Conservation (phyloP, 37 sponge, comb jelly and placozoan genomes). For the Halisarca cf. caerulea region DNA sequence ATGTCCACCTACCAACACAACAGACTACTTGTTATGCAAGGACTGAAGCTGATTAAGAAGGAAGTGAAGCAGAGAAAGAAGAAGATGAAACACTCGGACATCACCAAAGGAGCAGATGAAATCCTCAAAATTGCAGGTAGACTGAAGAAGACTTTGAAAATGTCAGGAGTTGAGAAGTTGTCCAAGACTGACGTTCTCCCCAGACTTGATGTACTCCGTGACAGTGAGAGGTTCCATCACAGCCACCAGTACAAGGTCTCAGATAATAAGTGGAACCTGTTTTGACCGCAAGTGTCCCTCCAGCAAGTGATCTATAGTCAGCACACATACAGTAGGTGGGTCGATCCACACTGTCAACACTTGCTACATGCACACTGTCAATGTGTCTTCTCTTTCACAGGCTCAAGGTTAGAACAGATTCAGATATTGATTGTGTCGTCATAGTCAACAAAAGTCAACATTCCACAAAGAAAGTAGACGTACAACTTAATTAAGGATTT, state of each 20-base stretch:
- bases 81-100: background rate
- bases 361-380: too few relatives aligned
- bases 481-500: too few relatives aligned
- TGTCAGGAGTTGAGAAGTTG: slow-evolving; percentile 36
- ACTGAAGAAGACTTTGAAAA: slow-evolving; percentile 20
- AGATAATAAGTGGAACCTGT: slow-evolving; percentile 61
- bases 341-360: too few relatives aligned
- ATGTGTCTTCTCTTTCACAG: too few relatives aligned
- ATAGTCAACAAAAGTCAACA: too few relatives aligned
- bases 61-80: slow-evolving; percentile 18
- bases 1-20: background rate
- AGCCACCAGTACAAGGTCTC: slow-evolving; percentile 46
- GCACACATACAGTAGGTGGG: too few relatives aligned
- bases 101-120: background rate
- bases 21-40: background rate
- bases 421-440: too few relatives aligned
- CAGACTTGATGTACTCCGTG: slow-evolving; percentile 31
- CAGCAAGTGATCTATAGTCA: too few relatives aligned
- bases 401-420: too few relatives aligned
- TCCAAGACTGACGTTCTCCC: slow-evolving; percentile 13
- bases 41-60: background rate
- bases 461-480: too few relatives aligned
- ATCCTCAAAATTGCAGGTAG: background rate
- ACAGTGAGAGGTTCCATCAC: slow-evolving; percentile 34
- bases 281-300: too few relatives aligned